These are phyloP conservation scores for Chironomus tentans DNA, from an alignment of 2,888 invertebrate genomes.

Conservation along the genomic window DNA sequence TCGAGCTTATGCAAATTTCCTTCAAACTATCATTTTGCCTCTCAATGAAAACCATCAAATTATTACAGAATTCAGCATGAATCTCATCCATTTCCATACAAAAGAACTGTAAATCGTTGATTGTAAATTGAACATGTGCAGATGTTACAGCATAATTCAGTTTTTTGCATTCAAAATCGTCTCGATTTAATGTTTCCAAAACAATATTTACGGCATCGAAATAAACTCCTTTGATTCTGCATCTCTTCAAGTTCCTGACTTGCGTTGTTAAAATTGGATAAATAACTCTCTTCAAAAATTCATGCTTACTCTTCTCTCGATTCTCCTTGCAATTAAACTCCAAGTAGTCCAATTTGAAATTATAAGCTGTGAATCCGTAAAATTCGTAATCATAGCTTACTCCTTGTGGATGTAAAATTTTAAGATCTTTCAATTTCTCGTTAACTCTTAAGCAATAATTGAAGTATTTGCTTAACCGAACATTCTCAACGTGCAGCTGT, in stretches of 20 bases:
- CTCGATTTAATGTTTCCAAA: not conserved
- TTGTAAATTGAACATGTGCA: too few relatives aligned
- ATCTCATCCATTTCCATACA: too few relatives aligned
- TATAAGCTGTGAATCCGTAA: not conserved
- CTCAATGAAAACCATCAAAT: too few relatives aligned
- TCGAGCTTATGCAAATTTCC: too few relatives aligned
- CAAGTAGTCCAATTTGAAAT: not conserved
- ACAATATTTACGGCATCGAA: not conserved
- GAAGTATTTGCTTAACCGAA: not conserved
- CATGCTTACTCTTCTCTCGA: not conserved
- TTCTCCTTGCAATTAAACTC: not conserved
- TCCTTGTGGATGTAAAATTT: not conserved
- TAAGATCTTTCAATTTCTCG: not conserved
- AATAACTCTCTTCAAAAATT: not conserved
- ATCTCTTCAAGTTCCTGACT: not conserved
- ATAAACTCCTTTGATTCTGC: not conserved
- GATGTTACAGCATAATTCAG: too few relatives aligned
- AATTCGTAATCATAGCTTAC: not conserved
- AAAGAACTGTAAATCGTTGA: too few relatives aligned
- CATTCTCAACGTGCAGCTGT: not conserved
- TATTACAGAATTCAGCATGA: too few relatives aligned
- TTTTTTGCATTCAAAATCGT: too few relatives aligned
- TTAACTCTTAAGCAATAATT: not conserved
- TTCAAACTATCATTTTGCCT: too few relatives aligned
- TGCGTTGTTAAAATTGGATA: not conserved